These are phyloP conservation scores for Ranitomeya imitator DNA, from an alignment of 2,113 vertebrate genomes.

Conservation along the genomic window DNA sequence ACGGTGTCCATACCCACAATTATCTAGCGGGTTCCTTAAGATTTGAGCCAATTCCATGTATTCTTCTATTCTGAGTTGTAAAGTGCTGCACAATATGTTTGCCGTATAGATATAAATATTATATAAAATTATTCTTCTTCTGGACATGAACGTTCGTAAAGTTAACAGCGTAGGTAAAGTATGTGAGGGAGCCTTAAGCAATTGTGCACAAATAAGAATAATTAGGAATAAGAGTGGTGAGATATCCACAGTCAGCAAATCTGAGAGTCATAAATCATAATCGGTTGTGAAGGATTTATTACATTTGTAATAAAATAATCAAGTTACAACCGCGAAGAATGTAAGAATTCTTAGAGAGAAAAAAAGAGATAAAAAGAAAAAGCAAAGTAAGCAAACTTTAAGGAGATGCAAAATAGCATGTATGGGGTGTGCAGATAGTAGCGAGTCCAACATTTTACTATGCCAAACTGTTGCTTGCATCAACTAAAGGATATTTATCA, in stretches of 20 bases:
- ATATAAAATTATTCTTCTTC: too few species aligned
- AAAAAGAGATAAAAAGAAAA: background rate
- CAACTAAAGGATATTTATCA: too few species aligned
- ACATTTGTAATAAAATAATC: background rate
- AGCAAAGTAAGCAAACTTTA: background rate
- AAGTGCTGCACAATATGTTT: too few species aligned
- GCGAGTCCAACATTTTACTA: background rate
- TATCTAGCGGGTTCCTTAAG: too few species aligned
- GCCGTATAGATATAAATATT: too few species aligned
- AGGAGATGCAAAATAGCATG: background rate
- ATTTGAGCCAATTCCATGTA: too few species aligned
- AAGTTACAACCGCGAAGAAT: background rate
- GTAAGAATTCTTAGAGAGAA: background rate
- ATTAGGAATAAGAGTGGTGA: background rate
- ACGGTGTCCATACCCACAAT: too few species aligned
- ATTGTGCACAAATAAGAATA: background rate
- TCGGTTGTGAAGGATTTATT: conserved; percentile 4
- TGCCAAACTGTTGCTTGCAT: too few species aligned
- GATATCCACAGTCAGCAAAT: background rate
- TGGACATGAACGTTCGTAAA: too few species aligned
- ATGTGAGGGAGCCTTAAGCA: background rate
- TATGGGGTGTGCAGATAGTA: background rate
- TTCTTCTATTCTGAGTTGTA: too few species aligned
- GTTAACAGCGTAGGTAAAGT: background rate
- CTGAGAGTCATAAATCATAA: background rate